Evolutionary conservation across 2,113 vertebrate genomes (phyloP), one percentile per base, ranked within the genome.

Genomic region (Tragelaphus strepsiceros): DNA sequence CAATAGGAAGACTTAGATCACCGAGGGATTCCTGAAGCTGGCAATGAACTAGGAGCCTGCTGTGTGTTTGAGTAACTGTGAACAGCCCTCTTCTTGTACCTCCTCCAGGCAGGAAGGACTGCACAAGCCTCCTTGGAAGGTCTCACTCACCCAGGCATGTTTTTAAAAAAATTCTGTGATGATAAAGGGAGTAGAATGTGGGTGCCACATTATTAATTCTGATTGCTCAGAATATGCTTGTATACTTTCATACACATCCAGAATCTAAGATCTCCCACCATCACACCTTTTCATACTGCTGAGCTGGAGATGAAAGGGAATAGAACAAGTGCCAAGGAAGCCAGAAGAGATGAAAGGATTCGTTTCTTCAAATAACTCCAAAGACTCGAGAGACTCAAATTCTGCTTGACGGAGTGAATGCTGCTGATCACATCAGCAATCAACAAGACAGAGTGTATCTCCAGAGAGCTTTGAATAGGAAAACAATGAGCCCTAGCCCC

Each of bases 341-440:
- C 71, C 39, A 64, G 67, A 78, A 62, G 71, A 96, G 95, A 97
- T 64, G 71, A 92, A 96, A 84, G 91, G 84, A 78, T 21, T 39
- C 3, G 24, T 51, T 59, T 61, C 96, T 93, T 93, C 74, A 80
- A 94, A 56, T n/a, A 85, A 90, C 92, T 92, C 49, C 61, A 43
- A 87, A 82, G 91, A 49, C 59, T 26, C 14, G 51, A 54, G 78
- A 82, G 84, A 24, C 85, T 89, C n/a, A 59, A 16, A 82, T 53
- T 93, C 71, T 46, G 32, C 61, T 78, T 15, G 53, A 43, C n/a
- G 64, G 81, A 54, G 24, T 39, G 92, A 97, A 35, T 10, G 15
- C 21, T 10, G 32, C 28, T n/a, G 80, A 82, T n/a, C 3, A 5
- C 14, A 10, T n/a, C 78, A 77, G 88, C 71, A 5, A 56, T n/a